A percentile compares a stretch with the other conserved stretches of the same genome.
Evolutionary conservation across 2,888 invertebrate species (phyloP).

Genomic region (Amorpha juglandis): DNA sequence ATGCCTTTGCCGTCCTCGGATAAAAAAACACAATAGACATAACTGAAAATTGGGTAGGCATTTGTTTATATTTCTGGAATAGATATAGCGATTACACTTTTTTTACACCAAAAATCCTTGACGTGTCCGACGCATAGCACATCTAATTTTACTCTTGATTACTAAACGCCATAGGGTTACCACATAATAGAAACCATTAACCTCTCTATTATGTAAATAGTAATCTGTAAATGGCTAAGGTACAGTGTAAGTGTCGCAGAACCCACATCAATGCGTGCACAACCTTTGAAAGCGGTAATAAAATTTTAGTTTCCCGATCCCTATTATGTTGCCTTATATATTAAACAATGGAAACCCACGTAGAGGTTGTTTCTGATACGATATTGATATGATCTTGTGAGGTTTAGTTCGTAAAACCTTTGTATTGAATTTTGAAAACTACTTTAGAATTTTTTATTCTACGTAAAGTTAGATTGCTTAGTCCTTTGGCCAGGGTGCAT

Average conservation of each 20-base stretch:
- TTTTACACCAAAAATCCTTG: not conserved
- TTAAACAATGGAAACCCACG: slow-evolving; percentile 8
- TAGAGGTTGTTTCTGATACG: slow-evolving; percentile 6
- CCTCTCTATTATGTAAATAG: slow-evolving; percentile 13
- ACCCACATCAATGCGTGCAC: slow-evolving; percentile 8
- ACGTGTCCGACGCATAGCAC: not conserved
- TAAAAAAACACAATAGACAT: no score
- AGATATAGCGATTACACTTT: no score
- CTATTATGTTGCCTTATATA: not conserved
- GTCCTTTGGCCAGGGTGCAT: no score
- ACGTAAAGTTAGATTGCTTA: no score
- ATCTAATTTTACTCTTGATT: slow-evolving; percentile 9
- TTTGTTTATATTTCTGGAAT: no score
- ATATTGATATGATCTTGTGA: slow-evolving; percentile 12
- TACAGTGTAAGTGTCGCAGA: not conserved
- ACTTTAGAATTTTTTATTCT: not conserved
- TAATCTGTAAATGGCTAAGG: slow-evolving; percentile 10
- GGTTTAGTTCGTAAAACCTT: not conserved
- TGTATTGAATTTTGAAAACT: not conserved
- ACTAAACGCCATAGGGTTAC: not conserved
- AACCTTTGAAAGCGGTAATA: slow-evolving; percentile 13
- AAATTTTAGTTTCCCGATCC: slow-evolving; percentile 18
- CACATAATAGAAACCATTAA: slow-evolving; percentile 9
- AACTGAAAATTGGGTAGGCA: no score
- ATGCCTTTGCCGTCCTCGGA: no score